These are phyloP conservation scores for Cylloceria caligata DNA, from an alignment of 2,888 invertebrate genomes.

Conservation along the genomic window DNA sequence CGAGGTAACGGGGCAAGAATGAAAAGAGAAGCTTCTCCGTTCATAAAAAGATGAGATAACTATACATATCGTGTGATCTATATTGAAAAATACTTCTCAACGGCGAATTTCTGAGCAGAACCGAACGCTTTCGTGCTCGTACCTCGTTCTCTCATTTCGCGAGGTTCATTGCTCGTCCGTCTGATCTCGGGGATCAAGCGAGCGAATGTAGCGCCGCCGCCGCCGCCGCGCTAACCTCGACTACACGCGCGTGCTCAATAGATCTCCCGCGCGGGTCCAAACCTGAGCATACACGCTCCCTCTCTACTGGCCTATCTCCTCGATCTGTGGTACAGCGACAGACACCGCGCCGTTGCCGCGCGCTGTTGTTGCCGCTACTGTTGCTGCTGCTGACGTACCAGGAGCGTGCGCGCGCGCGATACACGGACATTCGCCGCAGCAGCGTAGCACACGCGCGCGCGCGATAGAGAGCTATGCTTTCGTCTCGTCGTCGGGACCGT, in stretches of 20 bases:
- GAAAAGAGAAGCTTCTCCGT: not conserved
- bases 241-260: slow-evolving; percentile 16
- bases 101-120: slow-evolving; percentile 6
- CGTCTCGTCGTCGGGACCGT: slow-evolving; percentile 54
- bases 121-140: slow-evolving; percentile 29
- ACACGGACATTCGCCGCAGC: slow-evolving; percentile 47
- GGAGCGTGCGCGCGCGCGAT: slow-evolving; percentile 34
- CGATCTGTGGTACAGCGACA: not conserved
- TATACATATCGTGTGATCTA: not conserved
- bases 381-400: slow-evolving; percentile 35
- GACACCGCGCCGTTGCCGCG: not conserved
- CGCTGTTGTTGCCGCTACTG: slow-evolving; percentile 25
- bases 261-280: slow-evolving; percentile 60
- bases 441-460: slow-evolving; percentile 47
- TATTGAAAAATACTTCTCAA: not conserved
- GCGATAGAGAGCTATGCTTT: slow-evolving; percentile 52
- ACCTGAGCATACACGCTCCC: slow-evolving; percentile 48
- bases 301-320: slow-evolving; percentile 24
- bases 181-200: slow-evolving; percentile 16
- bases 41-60: not conserved
- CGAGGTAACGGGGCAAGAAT: not conserved
- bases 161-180: slow-evolving; percentile 42
- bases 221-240: slow-evolving; percentile 37
- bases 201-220: slow-evolving; percentile 59
- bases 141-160: slow-evolving; percentile 49